Evolutionary conservation across 2,113 vertebrate species (phyloP).

Genomic region (Poicephalus meyeri): DNA sequence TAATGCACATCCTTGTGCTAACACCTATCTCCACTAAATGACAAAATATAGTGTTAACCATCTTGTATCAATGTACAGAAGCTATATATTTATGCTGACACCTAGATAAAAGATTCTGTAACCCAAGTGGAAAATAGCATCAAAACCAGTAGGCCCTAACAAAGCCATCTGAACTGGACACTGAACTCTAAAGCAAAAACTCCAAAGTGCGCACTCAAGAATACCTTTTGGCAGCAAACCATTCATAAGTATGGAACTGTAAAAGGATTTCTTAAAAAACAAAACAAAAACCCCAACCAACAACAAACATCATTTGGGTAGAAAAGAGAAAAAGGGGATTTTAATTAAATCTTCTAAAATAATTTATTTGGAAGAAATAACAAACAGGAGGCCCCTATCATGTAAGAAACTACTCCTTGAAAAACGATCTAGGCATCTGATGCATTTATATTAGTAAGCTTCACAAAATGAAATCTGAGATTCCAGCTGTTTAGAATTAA

Average conservation of each 20-base stretch:
- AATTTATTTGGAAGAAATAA: not conserved
- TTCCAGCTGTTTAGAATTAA: not conserved
- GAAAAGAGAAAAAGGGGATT: not conserved
- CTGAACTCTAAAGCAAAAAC: not conserved
- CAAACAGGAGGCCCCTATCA: not conserved
- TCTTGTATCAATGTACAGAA: not conserved
- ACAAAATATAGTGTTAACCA: not conserved
- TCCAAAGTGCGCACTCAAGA: not conserved
- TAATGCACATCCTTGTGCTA: not conserved
- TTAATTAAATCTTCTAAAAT: not conserved
- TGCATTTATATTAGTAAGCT: not conserved
- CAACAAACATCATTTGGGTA: not conserved
- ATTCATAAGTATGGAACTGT: not conserved
- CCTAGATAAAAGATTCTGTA: not conserved
- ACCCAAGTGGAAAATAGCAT: not conserved
- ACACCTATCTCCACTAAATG: not conserved
- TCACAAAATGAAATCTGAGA: not conserved
- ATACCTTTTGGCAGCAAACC: not conserved
- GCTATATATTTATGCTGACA: not conserved
- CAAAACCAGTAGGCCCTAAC: not conserved
- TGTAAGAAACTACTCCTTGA: not conserved
- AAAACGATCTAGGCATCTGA: not conserved
- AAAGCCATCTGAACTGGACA: not conserved
- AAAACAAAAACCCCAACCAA: not conserved
- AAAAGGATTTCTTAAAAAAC: not conserved